A percentile compares a stretch with the other conserved stretches of the same genome.
Evolutionary conservation across 1,140 invertebrate genomes (phyloP).

Genomic region (Atta colombica): DNA sequence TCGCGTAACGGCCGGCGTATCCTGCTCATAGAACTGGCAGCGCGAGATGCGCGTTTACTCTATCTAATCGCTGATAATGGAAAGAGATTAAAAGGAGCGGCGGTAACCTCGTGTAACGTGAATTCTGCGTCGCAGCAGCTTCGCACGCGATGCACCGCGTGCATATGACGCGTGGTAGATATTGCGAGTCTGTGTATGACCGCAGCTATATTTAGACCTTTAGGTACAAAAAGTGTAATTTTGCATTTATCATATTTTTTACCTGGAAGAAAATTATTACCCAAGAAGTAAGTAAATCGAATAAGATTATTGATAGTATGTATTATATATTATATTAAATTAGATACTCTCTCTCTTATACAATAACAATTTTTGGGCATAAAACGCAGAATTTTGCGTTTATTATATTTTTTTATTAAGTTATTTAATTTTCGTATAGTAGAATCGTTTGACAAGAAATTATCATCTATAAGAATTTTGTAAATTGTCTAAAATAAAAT

Average conservation of each 20-base stretch:
- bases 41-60: conserved; percentile 44
- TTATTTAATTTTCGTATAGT: neutral
- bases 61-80: conserved; percentile 52
- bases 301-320: neutral
- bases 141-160: conserved; percentile 42
- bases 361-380: neutral
- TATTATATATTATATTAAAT: too few species aligned
- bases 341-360: neutral
- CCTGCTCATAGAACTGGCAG: conserved; percentile 38
- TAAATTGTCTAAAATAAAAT: neutral
- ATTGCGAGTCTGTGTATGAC: neutral
- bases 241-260: neutral
- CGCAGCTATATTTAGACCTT: conserved; percentile 19
- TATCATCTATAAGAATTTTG: neutral
- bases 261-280: neutral
- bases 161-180: neutral
- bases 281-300: neutral
- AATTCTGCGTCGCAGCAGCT: neutral
- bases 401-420: neutral
- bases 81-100: conserved; percentile 49
- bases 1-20: conserved; percentile 35
- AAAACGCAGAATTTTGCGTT: neutral
- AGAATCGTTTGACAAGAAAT: neutral
- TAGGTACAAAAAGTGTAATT: conserved; percentile 16
- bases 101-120: conserved; percentile 26